Percentiles rank a stretch among this genome's conserved stretches.
These are phyloP conservation scores for Stegastes partitus DNA, from an alignment of 2,113 vertebrate species.

Conservation along the genomic window DNA sequence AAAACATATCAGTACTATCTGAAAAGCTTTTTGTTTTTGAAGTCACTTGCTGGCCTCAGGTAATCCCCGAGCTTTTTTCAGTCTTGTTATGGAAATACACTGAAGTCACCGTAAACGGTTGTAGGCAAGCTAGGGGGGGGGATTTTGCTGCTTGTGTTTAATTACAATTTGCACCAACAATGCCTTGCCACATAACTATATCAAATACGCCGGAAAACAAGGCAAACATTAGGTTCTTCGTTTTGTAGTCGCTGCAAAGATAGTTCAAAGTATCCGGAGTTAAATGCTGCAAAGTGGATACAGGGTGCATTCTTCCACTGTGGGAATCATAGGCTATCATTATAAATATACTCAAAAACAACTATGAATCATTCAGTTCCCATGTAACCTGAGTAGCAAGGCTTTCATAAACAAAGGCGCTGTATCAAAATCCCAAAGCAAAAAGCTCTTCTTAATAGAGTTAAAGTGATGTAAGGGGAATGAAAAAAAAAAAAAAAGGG, in stretches of 20 bases:
- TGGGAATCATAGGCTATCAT: constrained; percentile 20
- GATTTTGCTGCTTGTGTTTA: neutral
- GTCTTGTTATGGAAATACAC: constrained; percentile 16
- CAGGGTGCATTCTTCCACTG: constrained; percentile 5
- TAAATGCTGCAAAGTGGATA: constrained; percentile 3
- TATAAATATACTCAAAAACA: constrained; percentile 39
- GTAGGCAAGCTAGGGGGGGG: neutral
- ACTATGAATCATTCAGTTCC: constrained; percentile 51
- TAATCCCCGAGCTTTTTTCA: constrained; percentile 18
- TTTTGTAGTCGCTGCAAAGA: constrained; percentile 1
- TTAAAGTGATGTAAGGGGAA: constrained; percentile 25
- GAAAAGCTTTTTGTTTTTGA: constrained; percentile 26
- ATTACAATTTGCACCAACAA: neutral
- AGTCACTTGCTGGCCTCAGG: constrained; percentile 1
- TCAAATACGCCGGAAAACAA: neutral
- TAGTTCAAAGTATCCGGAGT: constrained; percentile 6
- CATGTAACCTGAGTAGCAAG: constrained; percentile 54
- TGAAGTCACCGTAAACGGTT: neutral
- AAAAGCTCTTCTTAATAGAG: constrained; percentile 15
- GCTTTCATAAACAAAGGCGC: constrained; percentile 45
- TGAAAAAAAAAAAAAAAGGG: constrained; percentile 13
- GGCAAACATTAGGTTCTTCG: neutral
- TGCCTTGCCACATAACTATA: neutral
- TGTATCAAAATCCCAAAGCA: constrained; percentile 33
- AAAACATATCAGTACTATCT: neutral